Percentiles rank a stretch among this genome's conserved stretches.
These are phyloP conservation scores for Hirtodrosophila duncani DNA, from an alignment of 2,888 invertebrate genomes.

Conservation along the genomic window DNA sequence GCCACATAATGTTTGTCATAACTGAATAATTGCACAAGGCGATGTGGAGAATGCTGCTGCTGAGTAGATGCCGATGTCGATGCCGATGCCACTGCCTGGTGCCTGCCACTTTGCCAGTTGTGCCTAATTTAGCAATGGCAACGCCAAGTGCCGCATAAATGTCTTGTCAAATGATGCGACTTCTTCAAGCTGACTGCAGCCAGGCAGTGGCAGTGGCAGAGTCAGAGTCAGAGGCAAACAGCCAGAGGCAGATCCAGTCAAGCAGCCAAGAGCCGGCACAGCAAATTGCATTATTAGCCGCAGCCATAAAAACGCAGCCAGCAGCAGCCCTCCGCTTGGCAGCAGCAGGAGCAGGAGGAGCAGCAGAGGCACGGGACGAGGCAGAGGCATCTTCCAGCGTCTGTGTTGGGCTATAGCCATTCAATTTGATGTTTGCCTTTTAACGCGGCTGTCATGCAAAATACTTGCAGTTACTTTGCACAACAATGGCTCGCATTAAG, in stretches of 20 bases:
- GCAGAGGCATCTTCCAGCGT: no score
- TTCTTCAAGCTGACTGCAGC: slow-evolving; percentile 40
- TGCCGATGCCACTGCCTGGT: slow-evolving; percentile 18
- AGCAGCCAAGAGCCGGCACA: slow-evolving; percentile 29
- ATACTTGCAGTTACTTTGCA: slow-evolving; percentile 64
- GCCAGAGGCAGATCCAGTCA: slow-evolving; percentile 12
- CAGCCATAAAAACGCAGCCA: slow-evolving; percentile 57
- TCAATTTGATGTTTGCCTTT: slow-evolving; percentile 66
- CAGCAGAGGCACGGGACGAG: no score
- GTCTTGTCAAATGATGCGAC: slow-evolving; percentile 72
- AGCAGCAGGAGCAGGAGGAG: no score
- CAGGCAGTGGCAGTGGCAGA: slow-evolving; percentile 14
- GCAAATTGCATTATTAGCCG: slow-evolving; percentile 70
- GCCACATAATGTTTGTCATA: slow-evolving; percentile 64
- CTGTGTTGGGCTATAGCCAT: no score
- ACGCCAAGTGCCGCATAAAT: slow-evolving; percentile 72
- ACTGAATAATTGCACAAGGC: slow-evolving; percentile 59
- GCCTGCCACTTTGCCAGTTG: slow-evolving; percentile 55
- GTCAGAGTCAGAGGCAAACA: slow-evolving; percentile 14
- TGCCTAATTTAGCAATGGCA: slow-evolving; percentile 66
- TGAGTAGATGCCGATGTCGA: slow-evolving; percentile 1
- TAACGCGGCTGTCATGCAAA: slow-evolving; percentile 64
- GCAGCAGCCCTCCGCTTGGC: no score
- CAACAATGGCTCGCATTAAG: no score
- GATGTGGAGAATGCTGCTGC: slow-evolving; percentile 19